A percentile compares a stretch with the other conserved stretches of the same genome.
Conservation (phyloP, 2,113 vertebrate species). For the Heterotilapia buettikoferi region DNA sequence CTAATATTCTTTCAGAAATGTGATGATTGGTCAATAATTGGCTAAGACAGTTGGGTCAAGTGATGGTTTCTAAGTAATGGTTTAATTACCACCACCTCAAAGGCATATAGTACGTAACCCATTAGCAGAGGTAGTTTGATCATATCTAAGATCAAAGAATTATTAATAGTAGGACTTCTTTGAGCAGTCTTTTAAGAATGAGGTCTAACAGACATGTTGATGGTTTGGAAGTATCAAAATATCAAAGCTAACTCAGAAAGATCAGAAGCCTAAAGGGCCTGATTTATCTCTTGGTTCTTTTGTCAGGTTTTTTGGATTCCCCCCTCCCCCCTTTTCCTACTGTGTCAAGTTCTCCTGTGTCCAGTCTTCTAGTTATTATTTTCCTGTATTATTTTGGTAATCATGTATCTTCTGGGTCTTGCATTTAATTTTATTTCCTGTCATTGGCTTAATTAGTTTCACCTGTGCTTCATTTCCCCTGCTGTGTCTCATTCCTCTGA, state of each 20-base stretch:
- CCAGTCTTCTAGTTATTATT: not conserved
- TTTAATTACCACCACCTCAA: not conserved
- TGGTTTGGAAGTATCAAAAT: not conserved
- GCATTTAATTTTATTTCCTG: not conserved
- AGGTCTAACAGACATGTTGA: not conserved
- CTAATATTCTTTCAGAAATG: not conserved
- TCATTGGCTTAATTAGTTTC: not conserved
- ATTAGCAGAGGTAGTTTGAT: not conserved
- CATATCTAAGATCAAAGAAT: not conserved
- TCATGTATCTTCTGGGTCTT: not conserved
- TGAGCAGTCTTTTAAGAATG: not conserved
- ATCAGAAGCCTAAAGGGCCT: not conserved
- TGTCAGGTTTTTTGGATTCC: not conserved
- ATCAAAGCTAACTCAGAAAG: not conserved
- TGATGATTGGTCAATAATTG: not conserved
- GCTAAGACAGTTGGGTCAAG: not conserved
- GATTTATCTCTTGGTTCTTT: not conserved
- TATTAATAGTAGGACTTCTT: not conserved
- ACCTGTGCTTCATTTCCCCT: not conserved
- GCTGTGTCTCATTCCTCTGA: not conserved
- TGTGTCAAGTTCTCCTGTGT: not conserved
- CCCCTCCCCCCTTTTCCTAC: not conserved
- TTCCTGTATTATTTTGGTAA: not conserved
- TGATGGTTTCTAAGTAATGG: not conserved
- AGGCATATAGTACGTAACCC: not conserved